Evolutionary conservation across 2,113 vertebrate species (phyloP).

Genomic region (Andinoacara biseriatus): DNA sequence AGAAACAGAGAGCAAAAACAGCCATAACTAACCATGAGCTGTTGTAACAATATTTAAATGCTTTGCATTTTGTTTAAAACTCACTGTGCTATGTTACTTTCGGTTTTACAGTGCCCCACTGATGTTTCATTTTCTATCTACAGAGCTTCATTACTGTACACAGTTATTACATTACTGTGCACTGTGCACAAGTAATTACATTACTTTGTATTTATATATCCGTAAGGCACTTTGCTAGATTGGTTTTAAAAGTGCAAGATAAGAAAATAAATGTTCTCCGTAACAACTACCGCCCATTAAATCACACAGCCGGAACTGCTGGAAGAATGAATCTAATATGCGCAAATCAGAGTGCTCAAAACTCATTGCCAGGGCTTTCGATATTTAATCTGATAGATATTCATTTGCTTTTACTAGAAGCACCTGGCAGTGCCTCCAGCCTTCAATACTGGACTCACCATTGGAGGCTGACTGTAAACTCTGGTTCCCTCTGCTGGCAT

Average conservation of each 20-base stretch:
- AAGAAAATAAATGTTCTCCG: not conserved
- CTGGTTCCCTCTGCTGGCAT: constrained; percentile 70
- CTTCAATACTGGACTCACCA: not conserved
- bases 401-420: not conserved
- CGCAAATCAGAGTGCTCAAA: not conserved
- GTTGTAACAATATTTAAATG: not conserved
- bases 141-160: not conserved
- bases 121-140: not conserved
- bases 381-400: not conserved
- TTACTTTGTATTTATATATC: not conserved
- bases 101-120: not conserved
- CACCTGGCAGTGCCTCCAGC: not conserved
- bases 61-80: not conserved
- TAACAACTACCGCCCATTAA: not conserved
- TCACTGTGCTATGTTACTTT: not conserved
- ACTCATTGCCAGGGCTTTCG: not conserved
- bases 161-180: not conserved
- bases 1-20: not conserved
- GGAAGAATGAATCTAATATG: not conserved
- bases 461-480: not conserved
- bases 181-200: not conserved
- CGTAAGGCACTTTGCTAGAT: not conserved
- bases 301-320: not conserved
- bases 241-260: not conserved
- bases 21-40: not conserved